phyloP scores from a whole-genome alignment of 2,797 vertebrate genomes.

The Pangasius sanitwongsei region DNA sequence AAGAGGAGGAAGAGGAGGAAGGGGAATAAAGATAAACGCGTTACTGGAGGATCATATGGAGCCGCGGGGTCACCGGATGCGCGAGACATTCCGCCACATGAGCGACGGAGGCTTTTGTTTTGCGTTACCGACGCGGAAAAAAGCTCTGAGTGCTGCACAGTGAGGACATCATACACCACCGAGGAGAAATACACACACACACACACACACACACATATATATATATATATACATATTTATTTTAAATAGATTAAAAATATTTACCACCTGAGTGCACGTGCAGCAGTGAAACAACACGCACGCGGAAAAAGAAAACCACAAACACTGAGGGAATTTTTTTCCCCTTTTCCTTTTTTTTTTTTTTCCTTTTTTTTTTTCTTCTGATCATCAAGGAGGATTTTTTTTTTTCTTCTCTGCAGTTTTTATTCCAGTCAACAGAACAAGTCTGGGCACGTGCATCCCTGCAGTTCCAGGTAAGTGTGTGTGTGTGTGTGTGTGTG shows the following conservation, averaged over 20 bases:
- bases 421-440: constrained; percentile 22
- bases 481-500: neutral
- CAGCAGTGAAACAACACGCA: neutral
- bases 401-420: neutral
- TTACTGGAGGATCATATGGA: neutral
- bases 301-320: neutral
- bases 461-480: constrained; percentile 52
- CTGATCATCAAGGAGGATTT: neutral
- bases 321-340: neutral
- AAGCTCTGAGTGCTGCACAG: neutral
- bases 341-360: neutral
- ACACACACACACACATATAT: no score
- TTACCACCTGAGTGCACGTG: neutral
- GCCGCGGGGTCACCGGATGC: constrained; percentile 55
- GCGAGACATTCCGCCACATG: constrained; percentile 49
- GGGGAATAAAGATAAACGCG: neutral
- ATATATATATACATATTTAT: neutral
- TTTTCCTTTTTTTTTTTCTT: no score
- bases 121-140: constrained; percentile 37
- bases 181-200: no score
- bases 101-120: constrained; percentile 55
- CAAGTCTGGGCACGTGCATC: constrained; percentile 46
- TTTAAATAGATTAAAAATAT: neutral
- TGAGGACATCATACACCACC: neutral
- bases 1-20: neutral